A percentile compares a stretch with the other conserved stretches of the same genome.
Conservation (phyloP, 1,140 invertebrate species). For the Atopsyche davidsoni region DNA sequence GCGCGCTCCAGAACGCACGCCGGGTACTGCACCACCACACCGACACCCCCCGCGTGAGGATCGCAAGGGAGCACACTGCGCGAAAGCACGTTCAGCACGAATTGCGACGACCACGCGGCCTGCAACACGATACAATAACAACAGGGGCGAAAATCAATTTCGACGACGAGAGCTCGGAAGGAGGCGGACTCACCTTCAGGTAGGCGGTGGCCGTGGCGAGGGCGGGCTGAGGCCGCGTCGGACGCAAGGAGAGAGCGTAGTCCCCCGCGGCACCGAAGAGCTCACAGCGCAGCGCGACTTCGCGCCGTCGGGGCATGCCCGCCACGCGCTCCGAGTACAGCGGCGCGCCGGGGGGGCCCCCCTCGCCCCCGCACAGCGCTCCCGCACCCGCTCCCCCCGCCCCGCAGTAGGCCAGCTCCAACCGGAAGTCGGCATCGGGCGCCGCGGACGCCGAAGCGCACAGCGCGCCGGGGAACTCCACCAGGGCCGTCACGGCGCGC, state of each 20-base stretch:
- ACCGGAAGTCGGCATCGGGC: slow-evolving; percentile 58
- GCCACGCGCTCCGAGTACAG: slow-evolving; percentile 49
- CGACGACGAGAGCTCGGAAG: neutral
- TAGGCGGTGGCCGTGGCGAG: slow-evolving; percentile 58
- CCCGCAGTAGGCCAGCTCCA: slow-evolving; percentile 72
- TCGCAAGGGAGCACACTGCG: slow-evolving; percentile 75
- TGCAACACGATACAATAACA: slow-evolving; percentile 37
- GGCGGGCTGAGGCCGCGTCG: slow-evolving; percentile 48
- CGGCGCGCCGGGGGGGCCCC: slow-evolving; percentile 40
- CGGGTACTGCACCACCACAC: slow-evolving; percentile 75
- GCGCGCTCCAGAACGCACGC: slow-evolving; percentile 66
- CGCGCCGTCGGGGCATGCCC: slow-evolving; percentile 60
- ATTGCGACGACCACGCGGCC: slow-evolving; percentile 76
- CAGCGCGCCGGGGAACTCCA: slow-evolving; percentile 64
- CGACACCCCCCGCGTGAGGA: slow-evolving; percentile 56
- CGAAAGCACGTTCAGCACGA: slow-evolving; percentile 74
- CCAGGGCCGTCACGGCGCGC: slow-evolving; percentile 59
- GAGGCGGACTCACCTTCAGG: slow-evolving; percentile 53
- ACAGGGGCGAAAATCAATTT: too few relatives aligned
- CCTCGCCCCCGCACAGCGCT: slow-evolving; percentile 42
- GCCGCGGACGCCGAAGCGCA: slow-evolving; percentile 48
- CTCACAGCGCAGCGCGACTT: slow-evolving; percentile 63
- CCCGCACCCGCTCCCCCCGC: slow-evolving; percentile 48
- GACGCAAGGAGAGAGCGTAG: slow-evolving; percentile 62
- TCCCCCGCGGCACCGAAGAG: slow-evolving; percentile 72